Percentiles rank a stretch among this genome's conserved stretches.
Evolutionary conservation across 2,113 vertebrate genomes (phyloP).

Genomic region (Cisticola juncidis): DNA sequence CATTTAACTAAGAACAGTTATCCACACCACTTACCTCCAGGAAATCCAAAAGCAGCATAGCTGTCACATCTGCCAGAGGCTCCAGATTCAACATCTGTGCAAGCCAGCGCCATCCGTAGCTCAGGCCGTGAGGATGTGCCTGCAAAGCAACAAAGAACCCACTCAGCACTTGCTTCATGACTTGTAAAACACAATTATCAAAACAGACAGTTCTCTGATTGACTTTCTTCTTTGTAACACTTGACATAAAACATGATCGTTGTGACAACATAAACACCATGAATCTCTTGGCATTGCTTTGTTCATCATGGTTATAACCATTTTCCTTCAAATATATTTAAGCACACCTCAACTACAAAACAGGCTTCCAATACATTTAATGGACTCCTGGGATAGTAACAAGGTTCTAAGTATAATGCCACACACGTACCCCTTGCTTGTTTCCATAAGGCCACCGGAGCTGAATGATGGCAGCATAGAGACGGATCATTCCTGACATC

Average conservation of each 20-base stretch:
- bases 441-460: conserved; percentile 85
- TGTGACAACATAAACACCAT: neutral
- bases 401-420: neutral
- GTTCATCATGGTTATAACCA: neutral
- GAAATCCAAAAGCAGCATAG: conserved; percentile 91
- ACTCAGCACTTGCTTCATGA: neutral
- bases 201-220: neutral
- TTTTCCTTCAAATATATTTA: neutral
- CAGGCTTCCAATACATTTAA: neutral
- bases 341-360: neutral
- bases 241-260: neutral
- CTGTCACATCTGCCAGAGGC: conserved; percentile 89
- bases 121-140: conserved; percentile 86
- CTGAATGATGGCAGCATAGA: conserved; percentile 92
- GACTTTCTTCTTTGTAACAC: neutral
- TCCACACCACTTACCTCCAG: conserved; percentile 79
- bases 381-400: neutral
- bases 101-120: conserved; percentile 92
- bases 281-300: neutral
- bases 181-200: neutral
- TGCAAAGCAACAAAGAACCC: conserved; percentile 26
- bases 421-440: conserved; percentile 78
- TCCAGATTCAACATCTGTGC: conserved; percentile 94
- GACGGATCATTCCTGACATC: conserved; percentile 96
- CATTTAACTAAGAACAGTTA: neutral